These are phyloP conservation scores for Polyodon spathula DNA, from an alignment of 2,113 vertebrate species.

Conservation along the genomic window DNA sequence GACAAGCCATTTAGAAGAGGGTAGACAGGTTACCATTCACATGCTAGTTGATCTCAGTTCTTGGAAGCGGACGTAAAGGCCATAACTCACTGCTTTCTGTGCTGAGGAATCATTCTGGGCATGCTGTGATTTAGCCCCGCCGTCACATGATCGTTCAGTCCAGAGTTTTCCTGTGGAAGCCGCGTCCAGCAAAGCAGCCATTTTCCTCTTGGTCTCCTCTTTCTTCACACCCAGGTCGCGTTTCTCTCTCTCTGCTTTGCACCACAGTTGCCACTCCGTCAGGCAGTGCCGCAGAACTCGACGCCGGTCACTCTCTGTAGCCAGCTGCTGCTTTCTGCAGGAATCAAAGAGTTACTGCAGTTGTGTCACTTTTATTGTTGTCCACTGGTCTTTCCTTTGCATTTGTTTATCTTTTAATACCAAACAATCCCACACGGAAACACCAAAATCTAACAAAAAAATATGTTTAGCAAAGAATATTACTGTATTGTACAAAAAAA, in stretches of 20 bases:
- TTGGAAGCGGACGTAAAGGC: too few species aligned
- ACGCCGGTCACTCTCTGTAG: constrained; percentile 58
- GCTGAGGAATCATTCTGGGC: constrained; percentile 14
- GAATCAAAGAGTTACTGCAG: too few species aligned
- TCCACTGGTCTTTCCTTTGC: too few species aligned
- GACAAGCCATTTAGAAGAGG: too few species aligned
- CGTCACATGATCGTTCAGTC: constrained; percentile 2
- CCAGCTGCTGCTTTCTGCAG: constrained; percentile 63
- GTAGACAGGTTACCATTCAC: too few species aligned
- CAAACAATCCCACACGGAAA: too few species aligned
- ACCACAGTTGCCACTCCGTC: constrained; percentile 70
- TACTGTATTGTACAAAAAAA: too few species aligned
- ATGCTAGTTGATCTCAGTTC: too few species aligned
- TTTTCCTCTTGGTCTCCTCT: constrained; percentile 69
- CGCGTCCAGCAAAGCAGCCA: constrained; percentile 66
- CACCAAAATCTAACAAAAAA: too few species aligned
- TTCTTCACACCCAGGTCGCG: constrained; percentile 56
- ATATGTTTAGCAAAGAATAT: too few species aligned
- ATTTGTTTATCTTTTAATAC: too few species aligned
- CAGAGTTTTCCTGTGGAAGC: constrained; percentile 48
- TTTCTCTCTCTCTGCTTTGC: constrained; percentile 46
- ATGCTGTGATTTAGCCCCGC: constrained; percentile 9
- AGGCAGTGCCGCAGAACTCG: constrained; percentile 60
- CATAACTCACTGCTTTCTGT: constrained; percentile 32
- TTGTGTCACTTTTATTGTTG: too few species aligned